Conservation (phyloP, 2,797 vertebrate genomes). For the Oreochromis grahami region DNA sequence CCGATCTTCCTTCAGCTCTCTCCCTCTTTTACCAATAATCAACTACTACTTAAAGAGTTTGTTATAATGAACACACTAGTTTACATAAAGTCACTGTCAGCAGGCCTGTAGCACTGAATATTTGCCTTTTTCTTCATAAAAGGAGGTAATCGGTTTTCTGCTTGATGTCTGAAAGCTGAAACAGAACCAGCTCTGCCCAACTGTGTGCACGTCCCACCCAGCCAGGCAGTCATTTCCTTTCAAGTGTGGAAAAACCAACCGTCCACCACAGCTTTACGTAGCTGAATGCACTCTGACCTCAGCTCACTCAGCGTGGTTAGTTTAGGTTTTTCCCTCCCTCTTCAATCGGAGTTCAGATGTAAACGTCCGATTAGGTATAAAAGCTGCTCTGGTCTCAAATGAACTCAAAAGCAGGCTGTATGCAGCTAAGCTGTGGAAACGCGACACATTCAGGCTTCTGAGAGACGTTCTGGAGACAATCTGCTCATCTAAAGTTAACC, state of each 20-base stretch:
- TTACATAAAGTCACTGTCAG: neutral
- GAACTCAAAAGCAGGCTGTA: neutral
- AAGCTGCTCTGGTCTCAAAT: neutral
- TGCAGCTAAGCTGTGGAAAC: neutral
- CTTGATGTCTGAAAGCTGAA: neutral
- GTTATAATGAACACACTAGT: neutral
- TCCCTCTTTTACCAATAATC: neutral
- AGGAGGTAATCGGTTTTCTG: neutral
- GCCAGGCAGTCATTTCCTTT: constrained; percentile 40
- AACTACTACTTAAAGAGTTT: neutral
- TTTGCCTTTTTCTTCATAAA: neutral
- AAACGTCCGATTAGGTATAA: neutral
- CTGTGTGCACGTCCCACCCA: constrained; percentile 5
- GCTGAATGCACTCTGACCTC: neutral
- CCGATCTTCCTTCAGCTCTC: rapidly evolving
- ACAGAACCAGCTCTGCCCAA: neutral
- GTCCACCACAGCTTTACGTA: neutral
- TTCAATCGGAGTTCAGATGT: neutral
- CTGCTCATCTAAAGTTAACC: neutral
- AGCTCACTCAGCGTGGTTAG: neutral
- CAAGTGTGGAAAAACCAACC: constrained; percentile 27
- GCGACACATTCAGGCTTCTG: neutral
- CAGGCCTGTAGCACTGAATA: neutral
- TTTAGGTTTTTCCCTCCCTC: neutral
- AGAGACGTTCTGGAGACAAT: neutral